Conservation (phyloP, 2,113 vertebrate genomes). For the Leucoraja erinaceus region DNA sequence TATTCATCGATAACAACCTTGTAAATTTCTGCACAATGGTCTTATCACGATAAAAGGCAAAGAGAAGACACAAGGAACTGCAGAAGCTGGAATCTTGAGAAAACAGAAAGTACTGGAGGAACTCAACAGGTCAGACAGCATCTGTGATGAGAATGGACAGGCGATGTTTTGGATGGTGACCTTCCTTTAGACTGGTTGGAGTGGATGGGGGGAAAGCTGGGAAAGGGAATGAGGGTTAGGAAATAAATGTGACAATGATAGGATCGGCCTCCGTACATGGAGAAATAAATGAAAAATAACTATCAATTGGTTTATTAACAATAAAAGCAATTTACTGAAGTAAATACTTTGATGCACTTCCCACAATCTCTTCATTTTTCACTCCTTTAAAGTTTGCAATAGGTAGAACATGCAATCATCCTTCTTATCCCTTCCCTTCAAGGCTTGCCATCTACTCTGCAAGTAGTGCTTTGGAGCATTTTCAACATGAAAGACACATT, state of each 20-base stretch:
- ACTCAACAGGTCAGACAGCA: too few relatives aligned
- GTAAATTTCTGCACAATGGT: too few relatives aligned
- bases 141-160: too few relatives aligned
- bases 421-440: background rate
- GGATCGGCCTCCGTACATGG: background rate
- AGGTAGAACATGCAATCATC: background rate
- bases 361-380: background rate
- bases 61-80: too few relatives aligned
- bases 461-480: background rate
- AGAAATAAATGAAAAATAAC: background rate
- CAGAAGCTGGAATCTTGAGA: too few relatives aligned
- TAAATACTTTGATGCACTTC: background rate
- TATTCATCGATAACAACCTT: too few relatives aligned
- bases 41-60: too few relatives aligned
- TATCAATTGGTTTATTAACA: background rate
- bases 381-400: background rate
- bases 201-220: too few relatives aligned
- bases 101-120: too few relatives aligned
- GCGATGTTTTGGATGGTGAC: too few relatives aligned
- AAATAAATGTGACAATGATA: background rate
- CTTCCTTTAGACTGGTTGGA: too few relatives aligned
- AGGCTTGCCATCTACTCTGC: background rate
- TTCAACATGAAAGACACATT: background rate
- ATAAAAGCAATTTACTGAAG: background rate
- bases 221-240: background rate